Base-by-base conservation (phyloP, 2,797 vertebrate genomes). In the Pyrocephalus nanus region DNA sequence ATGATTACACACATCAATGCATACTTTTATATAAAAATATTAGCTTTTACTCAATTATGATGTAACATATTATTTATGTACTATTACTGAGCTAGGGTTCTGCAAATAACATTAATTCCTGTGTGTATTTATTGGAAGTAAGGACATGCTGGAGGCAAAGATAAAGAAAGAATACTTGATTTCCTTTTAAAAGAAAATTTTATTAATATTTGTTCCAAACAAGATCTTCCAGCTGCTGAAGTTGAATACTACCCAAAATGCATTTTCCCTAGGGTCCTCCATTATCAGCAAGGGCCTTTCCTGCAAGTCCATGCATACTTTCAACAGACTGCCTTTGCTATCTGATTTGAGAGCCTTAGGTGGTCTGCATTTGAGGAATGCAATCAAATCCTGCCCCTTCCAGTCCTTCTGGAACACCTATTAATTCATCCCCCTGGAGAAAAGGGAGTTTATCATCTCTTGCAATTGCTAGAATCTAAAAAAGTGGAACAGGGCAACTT, bases 381-480 rank as follows among this genome's bases (percentile, higher is more conserved):
- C 90, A 90, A 92, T 93, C 90, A 90, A 96, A 83, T 60, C 74
- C 90, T 90, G 81, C 74, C 72, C 92, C 92, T 94, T 90, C 66
- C 71, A 90, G 88, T 67, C 60, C 74, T 77, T 72, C 74, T 17
- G 71, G 67, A 88, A 88, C 77, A 96, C 77, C 88, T 87, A 96
- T 93, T 97, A 96, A 96, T 93, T 92, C 75, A 91, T 51, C 75
- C 70, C 89, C 92, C 94, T 70, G 53, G 12, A 95, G 77, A 88
- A 88, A 75, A 85, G 29, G 19, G 48, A 73, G 72, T 94, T 95
- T 89, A 94, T 94, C 29, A 91, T 86, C 75, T 95, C 86, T 50
- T 83, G 57, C 88, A 91, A 66, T 74, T 83, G 77, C 80, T 45
- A 86, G 30, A 32, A 89, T 55, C 80, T 83, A 82, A 76, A 94